Base-by-base conservation (phyloP, 2,888 invertebrate genomes). In the Xylocampa areola region DNA sequence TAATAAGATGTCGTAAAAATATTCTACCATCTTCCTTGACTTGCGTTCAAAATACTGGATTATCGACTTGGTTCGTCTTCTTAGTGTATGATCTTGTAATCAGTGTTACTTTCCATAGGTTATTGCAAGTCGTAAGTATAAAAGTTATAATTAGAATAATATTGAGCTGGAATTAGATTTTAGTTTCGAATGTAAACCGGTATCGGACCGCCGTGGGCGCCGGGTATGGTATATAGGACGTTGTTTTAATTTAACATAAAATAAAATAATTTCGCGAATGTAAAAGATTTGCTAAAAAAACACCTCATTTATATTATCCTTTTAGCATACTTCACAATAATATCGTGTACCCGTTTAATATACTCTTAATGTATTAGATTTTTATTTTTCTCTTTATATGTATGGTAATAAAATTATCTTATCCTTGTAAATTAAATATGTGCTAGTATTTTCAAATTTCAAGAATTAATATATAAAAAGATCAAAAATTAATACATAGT, bases 141-240 rank as follows among this genome's bases (percentile, higher is more conserved):
- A 50, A 53, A 62, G 32, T 59, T 62, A 65, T 75, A 73, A 72
- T 73, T 75, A 76, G 58, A 75, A 65, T 62, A 62, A 54, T 65
- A 68, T 68, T 44, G 49, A 60, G 41, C 59, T 61, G 53, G 61
- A 65, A 68, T 68, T 75, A 65, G 48, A 77, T 69, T 69, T 53
- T 58, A 63, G 68, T 74, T 68, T 68, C 63, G 60, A 71, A 66
- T 68, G 49, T 52, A 70, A 69, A 79, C 79, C 71, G 75, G 80
- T 79, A 58, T 41, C 2, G 21, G 64, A 61, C 40, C 62, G 64
- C 67, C 57, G 33, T 58, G 43, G 45, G 58, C 58, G 73, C 70
- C 66, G 47, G 45, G 25, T 50, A 57, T 49, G 27, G 11, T 50
- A 11, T 35, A 65, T 5, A 65, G 45, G 33, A 6, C 30, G 65